Conservation (phyloP, 2,888 invertebrate species). For the Troilus luridus region DNA sequence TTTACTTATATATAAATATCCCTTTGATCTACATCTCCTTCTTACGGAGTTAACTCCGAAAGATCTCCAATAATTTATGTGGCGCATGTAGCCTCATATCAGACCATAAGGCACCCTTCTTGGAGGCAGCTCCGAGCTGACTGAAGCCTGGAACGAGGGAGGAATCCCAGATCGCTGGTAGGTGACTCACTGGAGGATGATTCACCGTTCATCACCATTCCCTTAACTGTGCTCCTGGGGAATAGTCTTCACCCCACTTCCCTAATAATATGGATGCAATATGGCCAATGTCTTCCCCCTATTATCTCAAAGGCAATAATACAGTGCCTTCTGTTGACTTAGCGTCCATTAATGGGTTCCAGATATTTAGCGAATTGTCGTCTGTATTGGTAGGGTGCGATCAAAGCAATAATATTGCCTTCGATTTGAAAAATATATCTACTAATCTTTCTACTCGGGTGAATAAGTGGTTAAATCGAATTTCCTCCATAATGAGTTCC, state of each 20-base stretch:
- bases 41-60: neutral
- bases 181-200: slow-evolving; percentile 29
- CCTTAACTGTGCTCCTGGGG: neutral
- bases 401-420: neutral
- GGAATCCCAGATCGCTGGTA: slow-evolving; percentile 16
- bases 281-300: neutral
- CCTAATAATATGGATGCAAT: slow-evolving; percentile 5
- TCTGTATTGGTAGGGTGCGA: neutral
- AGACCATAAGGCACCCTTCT: neutral
- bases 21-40: too few species aligned
- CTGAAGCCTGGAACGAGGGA: slow-evolving; percentile 4
- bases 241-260: neutral
- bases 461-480: too few species aligned
- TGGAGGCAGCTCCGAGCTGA: neutral
- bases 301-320: neutral
- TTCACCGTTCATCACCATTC: slow-evolving; percentile 42
- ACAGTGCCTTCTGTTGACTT: neutral
- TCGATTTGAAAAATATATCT: too few species aligned
- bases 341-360: too few species aligned
- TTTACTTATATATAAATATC: too few species aligned
- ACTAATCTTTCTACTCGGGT: too few species aligned
- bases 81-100: neutral
- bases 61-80: neutral
- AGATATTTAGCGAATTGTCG: neutral
- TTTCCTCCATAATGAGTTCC: too few species aligned